Base-by-base conservation (phyloP, 2,888 invertebrate species). In the Spialia ferax region DNA sequence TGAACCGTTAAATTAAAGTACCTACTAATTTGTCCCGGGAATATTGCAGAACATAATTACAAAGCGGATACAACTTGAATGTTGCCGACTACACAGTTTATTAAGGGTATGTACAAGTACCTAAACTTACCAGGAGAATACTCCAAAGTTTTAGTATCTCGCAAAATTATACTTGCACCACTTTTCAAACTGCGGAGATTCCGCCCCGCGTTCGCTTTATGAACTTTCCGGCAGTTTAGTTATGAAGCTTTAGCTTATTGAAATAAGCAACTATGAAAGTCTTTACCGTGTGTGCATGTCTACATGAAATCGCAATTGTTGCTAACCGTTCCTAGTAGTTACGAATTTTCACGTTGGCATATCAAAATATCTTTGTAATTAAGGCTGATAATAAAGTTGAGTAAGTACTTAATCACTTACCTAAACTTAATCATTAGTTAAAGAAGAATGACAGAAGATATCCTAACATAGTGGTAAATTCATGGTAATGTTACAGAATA, bases 101-200 rank as follows among this genome's bases (percentile, higher is more conserved):
- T 56, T 63, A 56, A 48, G 50, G 29, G 23, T n/a, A n/a, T n/a
- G n/a, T n/a, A n/a, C n/a, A n/a, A n/a, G 32, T 18, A 45, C 45
- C 18, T 48, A 48, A 56, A 63, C 32, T 56, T 54, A 54, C 23
- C 38, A 23, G 42, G 23, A 48, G 35, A 64, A 56, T 32, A 32
- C 42, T 23, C n/a, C n/a, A 35, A 64, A 57, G 57, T 64, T 63
- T 20, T 29, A 15, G 18, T 23, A 50, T 48, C 45, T 48, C 3
- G 29, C 55, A 64, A 48, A 57, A 64, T 64, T 64, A 64, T 57
- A 18, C 64, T 50, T 57, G 57, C 48, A 20, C 38, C 35, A 57
- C 23, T 56, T 56, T 26, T 32, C 63, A 56, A 55, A 63, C 18
- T 48, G 29, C 35, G 35, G 10, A 57, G 48, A 61, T 61, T 61